Conservation (phyloP, 2,113 vertebrate genomes). For the Phyllostomus hastatus region DNA sequence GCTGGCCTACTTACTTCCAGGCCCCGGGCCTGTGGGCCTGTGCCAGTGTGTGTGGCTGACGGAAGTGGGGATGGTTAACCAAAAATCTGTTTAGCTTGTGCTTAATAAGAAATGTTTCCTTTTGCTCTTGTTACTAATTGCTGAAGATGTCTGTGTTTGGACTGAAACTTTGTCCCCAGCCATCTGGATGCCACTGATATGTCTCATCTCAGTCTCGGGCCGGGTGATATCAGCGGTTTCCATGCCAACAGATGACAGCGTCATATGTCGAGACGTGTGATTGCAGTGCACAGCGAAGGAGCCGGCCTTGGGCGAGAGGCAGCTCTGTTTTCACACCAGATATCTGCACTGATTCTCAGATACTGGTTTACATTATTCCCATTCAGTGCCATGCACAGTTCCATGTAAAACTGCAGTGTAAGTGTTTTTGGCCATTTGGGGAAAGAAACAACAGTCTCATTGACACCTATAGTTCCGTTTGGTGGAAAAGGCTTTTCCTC, state of each 20-base stretch:
- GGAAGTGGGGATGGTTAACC: conserved; percentile 12
- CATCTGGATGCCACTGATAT: conserved; percentile 63
- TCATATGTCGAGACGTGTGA: conserved; percentile 7
- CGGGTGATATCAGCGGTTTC: conserved; percentile 41
- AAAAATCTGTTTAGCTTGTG: conserved; percentile 22
- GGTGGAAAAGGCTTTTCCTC: background rate
- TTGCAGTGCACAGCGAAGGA: background rate
- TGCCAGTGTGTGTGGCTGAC: background rate
- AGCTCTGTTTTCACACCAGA: conserved; percentile 19
- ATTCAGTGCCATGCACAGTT: background rate
- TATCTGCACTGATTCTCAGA: background rate
- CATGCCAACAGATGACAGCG: conserved; percentile 43
- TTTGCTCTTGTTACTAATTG: conserved; percentile 52
- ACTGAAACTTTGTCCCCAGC: conserved; percentile 66
- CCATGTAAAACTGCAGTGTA: background rate
- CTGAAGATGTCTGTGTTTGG: conserved; percentile 70
- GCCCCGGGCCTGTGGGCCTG: background rate
- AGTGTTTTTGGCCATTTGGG: background rate
- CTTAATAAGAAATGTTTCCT: conserved; percentile 56
- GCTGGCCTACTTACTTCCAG: background rate
- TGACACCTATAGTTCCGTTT: background rate
- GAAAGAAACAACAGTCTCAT: background rate
- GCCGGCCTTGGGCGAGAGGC: background rate
- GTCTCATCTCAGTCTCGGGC: conserved; percentile 44
- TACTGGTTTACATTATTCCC: background rate